phyloP scores from a whole-genome alignment of 2,888 invertebrate genomes.

The Leucozona laternaria region DNA sequence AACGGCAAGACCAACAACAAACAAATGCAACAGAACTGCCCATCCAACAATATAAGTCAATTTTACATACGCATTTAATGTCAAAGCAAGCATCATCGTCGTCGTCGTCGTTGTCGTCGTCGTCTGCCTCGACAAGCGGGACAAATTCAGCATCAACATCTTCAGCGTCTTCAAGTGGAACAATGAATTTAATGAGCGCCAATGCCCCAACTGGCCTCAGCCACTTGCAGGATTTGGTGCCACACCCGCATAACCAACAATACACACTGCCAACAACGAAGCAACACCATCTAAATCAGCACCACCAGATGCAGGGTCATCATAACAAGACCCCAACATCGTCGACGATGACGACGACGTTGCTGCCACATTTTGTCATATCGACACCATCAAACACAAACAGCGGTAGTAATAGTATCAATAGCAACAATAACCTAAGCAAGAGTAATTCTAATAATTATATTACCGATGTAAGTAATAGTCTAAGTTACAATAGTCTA shows the following conservation, averaged over 20 bases:
- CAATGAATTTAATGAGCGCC: conserved; percentile 49
- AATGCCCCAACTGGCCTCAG: conserved; percentile 73
- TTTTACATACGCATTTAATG: conserved; percentile 83
- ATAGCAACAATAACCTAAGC: conserved; percentile 75
- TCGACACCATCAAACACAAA: conserved; percentile 75
- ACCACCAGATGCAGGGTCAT: conserved; percentile 49
- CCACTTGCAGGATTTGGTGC: conserved; percentile 62
- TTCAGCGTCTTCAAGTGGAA: conserved; percentile 77
- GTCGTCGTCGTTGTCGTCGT: conserved; percentile 71
- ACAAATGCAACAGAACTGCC: conserved; percentile 64
- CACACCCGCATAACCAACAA: conserved; percentile 77
- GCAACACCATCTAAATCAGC: conserved; percentile 63
- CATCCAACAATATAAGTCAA: conserved; percentile 81
- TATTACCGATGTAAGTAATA: conserved; percentile 73
- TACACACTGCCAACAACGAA: conserved; percentile 77
- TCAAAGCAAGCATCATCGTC: conserved; percentile 80
- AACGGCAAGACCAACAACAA: conserved; percentile 73
- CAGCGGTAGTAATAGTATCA: conserved; percentile 72
- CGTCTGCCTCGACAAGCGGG: conserved; percentile 48
- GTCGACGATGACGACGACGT: conserved; percentile 64
- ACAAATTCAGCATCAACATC: conserved; percentile 76
- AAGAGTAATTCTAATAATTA: conserved; percentile 68
- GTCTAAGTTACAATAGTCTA: conserved; percentile 69
- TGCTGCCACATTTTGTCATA: conserved; percentile 77
- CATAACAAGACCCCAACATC: conserved; percentile 57